Conservation (phyloP, 2,888 invertebrate genomes). For the Agrenia bidenticulata region DNA sequence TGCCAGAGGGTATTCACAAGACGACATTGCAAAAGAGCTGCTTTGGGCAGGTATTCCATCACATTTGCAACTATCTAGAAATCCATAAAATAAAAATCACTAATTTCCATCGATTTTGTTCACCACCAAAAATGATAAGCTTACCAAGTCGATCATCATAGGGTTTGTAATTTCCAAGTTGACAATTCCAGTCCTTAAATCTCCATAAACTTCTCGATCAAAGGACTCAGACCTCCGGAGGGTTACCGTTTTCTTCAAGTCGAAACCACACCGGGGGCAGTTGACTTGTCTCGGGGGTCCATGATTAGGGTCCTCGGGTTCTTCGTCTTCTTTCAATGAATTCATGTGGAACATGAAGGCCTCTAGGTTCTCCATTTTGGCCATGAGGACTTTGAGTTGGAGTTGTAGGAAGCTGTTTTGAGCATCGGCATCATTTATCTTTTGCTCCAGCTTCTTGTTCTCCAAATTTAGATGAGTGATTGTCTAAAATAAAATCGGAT, state of each 20-base stretch:
- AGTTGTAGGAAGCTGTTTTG: conserved; percentile 37
- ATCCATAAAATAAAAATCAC: neutral
- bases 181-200: conserved; percentile 12
- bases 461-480: conserved; percentile 25
- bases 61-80: conserved; percentile 33
- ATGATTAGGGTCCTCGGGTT: conserved; percentile 12
- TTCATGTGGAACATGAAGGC: conserved; percentile 28
- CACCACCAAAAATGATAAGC: no score
- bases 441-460: conserved; percentile 27
- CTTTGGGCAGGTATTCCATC: conserved; percentile 24
- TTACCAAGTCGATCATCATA: conserved; percentile 37
- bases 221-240: conserved; percentile 12
- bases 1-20: conserved; percentile 32
- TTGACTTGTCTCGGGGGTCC: neutral
- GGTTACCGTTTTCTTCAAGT: neutral
- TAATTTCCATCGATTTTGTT: neutral
- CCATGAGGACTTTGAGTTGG: conserved; percentile 34
- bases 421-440: conserved; percentile 37
- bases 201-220: conserved; percentile 17
- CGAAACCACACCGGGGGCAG: conserved; percentile 21
- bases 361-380: conserved; percentile 39
- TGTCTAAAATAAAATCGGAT: no score
- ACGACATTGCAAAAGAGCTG: conserved; percentile 30
- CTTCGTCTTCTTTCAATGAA: conserved; percentile 24
- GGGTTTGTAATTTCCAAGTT: conserved; percentile 22